phyloP scores from a whole-genome alignment of 2,797 vertebrate species.

The Periophthalmus magnuspinnatus region DNA sequence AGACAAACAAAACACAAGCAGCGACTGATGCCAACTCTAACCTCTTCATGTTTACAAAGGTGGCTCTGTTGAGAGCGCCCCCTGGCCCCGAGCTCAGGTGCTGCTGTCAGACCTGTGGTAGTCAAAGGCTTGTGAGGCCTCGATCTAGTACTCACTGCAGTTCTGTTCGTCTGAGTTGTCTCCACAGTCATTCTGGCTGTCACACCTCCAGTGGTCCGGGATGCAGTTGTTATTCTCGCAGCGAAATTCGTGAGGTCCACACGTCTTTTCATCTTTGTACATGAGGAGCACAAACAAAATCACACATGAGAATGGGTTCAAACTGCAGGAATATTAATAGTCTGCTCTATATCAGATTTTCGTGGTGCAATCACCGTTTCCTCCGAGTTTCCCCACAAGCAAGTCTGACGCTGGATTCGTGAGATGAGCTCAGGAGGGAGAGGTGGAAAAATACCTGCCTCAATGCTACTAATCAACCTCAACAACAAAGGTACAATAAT shows the following conservation, averaged over 20 bases:
- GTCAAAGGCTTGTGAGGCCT: background rate
- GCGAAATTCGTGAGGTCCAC: constrained; percentile 96
- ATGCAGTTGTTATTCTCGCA: constrained; percentile 99
- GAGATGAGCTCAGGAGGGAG: constrained; percentile 64
- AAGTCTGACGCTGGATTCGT: constrained; percentile 73
- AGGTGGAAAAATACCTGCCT: constrained; percentile 72
- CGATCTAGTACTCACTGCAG: constrained; percentile 89
- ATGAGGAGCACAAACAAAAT: constrained; percentile 76
- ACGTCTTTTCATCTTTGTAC: constrained; percentile 97
- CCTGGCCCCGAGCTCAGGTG: background rate
- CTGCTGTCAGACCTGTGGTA: background rate
- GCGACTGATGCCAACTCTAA: too few species aligned
- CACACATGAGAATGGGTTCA: constrained; percentile 76
- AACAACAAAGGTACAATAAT: constrained; percentile 32
- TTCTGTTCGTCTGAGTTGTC: constrained; percentile 97
- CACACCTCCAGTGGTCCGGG: constrained; percentile 97
- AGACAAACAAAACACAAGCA: background rate
- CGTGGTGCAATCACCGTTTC: constrained; percentile 72
- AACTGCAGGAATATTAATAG: constrained; percentile 81
- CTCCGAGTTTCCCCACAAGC: constrained; percentile 70
- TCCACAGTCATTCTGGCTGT: constrained; percentile 97
- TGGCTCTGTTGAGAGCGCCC: background rate
- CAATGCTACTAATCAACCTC: constrained; percentile 48
- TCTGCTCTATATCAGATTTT: constrained; percentile 59
- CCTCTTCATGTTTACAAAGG: background rate